A percentile compares a stretch with the other conserved stretches of the same genome.
Evolutionary conservation across 2,797 vertebrate genomes (phyloP).

Genomic region (Phylloscopus collybita): DNA sequence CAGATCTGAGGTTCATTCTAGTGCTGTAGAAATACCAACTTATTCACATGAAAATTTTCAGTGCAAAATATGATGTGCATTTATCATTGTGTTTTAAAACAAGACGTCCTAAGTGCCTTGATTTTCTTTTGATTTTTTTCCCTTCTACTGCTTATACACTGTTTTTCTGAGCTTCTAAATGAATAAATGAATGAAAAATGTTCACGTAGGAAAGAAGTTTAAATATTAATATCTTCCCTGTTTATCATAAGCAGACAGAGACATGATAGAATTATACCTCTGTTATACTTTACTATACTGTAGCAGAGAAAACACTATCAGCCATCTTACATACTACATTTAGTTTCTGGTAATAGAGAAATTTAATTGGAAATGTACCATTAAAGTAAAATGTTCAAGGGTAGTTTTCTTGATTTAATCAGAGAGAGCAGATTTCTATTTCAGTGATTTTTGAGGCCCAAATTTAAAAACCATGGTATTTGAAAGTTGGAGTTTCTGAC

Average conservation of each 20-base stretch:
- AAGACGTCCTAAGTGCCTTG: background rate
- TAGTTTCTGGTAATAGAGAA: background rate
- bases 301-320: background rate
- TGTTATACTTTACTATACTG: too few relatives aligned
- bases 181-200: background rate
- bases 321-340: background rate
- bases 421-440: background rate
- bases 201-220: background rate
- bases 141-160: background rate
- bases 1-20: background rate
- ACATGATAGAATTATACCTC: background rate
- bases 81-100: background rate
- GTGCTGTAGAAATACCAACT: background rate
- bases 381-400: background rate
- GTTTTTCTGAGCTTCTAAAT: background rate
- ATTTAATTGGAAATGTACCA: background rate
- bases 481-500: background rate
- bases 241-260: background rate
- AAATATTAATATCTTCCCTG: background rate
- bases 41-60: background rate
- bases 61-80: background rate
- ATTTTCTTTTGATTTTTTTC: background rate
- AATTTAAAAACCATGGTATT: background rate
- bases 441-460: background rate
- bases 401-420: background rate